phyloP scores from a whole-genome alignment of 2,888 invertebrate species.

The Acanthosepion esculentum region DNA sequence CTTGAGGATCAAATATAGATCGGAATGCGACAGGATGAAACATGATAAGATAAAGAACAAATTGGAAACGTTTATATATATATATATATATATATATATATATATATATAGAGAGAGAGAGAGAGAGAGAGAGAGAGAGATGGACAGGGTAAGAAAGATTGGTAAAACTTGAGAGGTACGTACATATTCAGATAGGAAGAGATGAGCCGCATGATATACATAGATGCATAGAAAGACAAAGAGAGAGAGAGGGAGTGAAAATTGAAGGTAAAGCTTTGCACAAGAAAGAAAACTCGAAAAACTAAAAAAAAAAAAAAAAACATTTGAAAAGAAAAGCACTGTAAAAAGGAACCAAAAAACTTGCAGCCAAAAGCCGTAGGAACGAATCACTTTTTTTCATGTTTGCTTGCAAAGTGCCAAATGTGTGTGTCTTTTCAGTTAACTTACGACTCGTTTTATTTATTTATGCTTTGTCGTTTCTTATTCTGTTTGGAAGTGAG shows the following conservation, averaged over 20 bases:
- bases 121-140: too few relatives aligned
- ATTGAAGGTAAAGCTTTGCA: not conserved
- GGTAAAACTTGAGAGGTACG: not conserved
- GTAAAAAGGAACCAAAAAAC: not conserved
- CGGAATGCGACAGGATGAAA: too few relatives aligned
- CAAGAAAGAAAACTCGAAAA: too few relatives aligned
- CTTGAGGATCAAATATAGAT: too few relatives aligned
- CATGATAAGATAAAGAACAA: too few relatives aligned
- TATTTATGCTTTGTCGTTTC: not conserved
- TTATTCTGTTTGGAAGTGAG: not conserved
- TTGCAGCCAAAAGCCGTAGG: not conserved
- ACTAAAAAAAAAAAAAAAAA: too few relatives aligned
- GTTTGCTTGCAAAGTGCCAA: not conserved
- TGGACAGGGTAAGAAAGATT: not conserved
- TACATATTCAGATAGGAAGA: not conserved
- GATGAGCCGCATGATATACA: not conserved
- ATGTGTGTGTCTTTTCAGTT: not conserved
- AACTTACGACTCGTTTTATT: not conserved
- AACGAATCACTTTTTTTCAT: not conserved
- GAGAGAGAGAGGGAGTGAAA: too few relatives aligned
- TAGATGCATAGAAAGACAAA: not conserved
- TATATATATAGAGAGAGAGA: too few relatives aligned
- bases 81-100: too few relatives aligned
- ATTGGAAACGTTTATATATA: too few relatives aligned
- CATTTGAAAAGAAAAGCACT: fast-evolving